Base-by-base conservation (phyloP, 1,140 invertebrate species). In the Rhizoglyphus robini region DNA sequence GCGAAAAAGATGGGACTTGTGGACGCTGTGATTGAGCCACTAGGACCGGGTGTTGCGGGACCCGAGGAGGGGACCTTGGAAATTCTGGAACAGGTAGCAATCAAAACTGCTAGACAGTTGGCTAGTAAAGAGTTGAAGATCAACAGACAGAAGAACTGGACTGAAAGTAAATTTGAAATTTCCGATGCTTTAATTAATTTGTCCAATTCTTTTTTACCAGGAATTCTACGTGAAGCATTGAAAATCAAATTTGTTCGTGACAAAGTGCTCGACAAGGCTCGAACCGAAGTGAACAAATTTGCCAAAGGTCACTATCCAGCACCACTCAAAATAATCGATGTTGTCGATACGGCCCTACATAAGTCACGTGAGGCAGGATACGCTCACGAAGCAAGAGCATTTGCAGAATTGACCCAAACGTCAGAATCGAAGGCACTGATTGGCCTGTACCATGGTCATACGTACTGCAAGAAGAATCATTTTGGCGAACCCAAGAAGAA, bases 401-500 rank as follows among this genome's bases (percentile, higher is more conserved):
- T 99, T 78, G 92, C 87, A 34, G 84, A 95, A 70, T 78, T 99
- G 1, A 85, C 85, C 0, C 85, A 90, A 80, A 98, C 96, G 0
- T 83, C 84, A 13, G 85, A 99, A 76, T 88, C 86, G 38, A 91
- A 88, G 77, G 94, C 94, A 34, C 79, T 99, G 3, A 88, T 96
- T 71, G 87, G 87, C 69, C 79, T 99, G 0, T 99, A 96, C 77
- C 83, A 91, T 73, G 96, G 94, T 48, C 93, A 96, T 78, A 97
- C 92, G 5, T 86, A 93, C 70, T 98, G 94, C 74, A 99, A 98
- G 74, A 99, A 96, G 75, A 99, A 99, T 78, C 82, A 87, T 70
- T 97, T 96, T 79, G 94, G 95, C 29, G 82, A 84, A 69, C 88
- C 92, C 15, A 71, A 85, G 75, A 81, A 78, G 69, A 75, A 83